Percentiles rank a stretch among this genome's conserved stretches.
Evolutionary conservation across 2,888 invertebrate species (phyloP).

Genomic region (Papilio demoleus): DNA sequence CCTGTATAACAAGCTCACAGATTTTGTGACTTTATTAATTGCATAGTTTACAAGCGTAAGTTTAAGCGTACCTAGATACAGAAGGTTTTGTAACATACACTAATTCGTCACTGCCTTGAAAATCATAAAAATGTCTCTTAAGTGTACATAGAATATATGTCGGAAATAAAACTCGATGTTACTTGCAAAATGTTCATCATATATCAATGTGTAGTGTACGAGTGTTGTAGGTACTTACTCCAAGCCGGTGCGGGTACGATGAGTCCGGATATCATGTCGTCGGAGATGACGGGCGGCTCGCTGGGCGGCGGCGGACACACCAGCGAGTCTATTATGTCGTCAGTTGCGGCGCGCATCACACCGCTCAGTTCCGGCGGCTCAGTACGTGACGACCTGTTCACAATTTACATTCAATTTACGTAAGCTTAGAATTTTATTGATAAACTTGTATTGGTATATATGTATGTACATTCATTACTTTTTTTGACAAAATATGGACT

Average conservation of each 20-base stretch:
- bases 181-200: no score
- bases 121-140: no score
- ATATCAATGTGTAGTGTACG: neutral
- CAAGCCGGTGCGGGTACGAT: conserved; percentile 98
- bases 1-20: no score
- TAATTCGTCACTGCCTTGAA: no score
- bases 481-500: neutral
- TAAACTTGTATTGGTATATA: neutral
- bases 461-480: neutral
- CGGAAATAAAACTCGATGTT: no score
- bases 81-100: no score
- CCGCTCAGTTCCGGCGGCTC: conserved; percentile 91
- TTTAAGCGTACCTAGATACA: no score
- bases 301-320: conserved; percentile 98
- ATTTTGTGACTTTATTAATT: no score
- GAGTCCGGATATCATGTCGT: conserved; percentile 97
- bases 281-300: conserved; percentile 96
- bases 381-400: conserved; percentile 88
- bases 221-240: conserved; percentile 85
- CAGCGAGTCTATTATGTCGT: conserved; percentile 96
- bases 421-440: neutral
- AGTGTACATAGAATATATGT: no score
- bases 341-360: conserved; percentile 92
- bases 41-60: no score
- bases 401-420: conserved; percentile 5